These are phyloP conservation scores for Gallirallus australis DNA, from an alignment of 2,797 vertebrate genomes.

Conservation along the genomic window DNA sequence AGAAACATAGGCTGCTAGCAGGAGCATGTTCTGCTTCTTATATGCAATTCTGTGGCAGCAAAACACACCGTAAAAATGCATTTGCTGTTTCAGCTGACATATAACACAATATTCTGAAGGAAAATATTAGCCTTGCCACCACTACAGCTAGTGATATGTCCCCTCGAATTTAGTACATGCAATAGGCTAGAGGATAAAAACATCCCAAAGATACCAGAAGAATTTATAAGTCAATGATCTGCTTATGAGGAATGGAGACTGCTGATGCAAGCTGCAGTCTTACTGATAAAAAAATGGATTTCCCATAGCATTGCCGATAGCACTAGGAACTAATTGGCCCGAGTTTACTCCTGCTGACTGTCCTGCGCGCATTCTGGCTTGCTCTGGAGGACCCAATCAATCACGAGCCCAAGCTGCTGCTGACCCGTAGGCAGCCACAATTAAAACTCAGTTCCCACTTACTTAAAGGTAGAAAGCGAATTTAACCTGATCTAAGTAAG, in stretches of 20 bases:
- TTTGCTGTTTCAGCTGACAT: conserved; percentile 38
- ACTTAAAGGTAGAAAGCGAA: conserved; percentile 1
- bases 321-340: conserved; percentile 58
- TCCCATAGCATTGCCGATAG: conserved; percentile 18
- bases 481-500: conserved; percentile 18
- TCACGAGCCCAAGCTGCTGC: conserved; percentile 37
- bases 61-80: conserved; percentile 50
- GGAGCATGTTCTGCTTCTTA: background rate
- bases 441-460: conserved; percentile 55
- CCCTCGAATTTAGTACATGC: conserved; percentile 34
- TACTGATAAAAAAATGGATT: conserved; percentile 64
- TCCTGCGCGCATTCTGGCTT: conserved; percentile 18
- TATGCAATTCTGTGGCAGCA: conserved; percentile 43
- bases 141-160: conserved; percentile 12
- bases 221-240: conserved; percentile 47
- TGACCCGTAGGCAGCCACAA: conserved; percentile 42
- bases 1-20: background rate
- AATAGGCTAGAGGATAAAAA: conserved; percentile 18
- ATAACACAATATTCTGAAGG: background rate
- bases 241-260: conserved; percentile 32
- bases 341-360: conserved; percentile 48
- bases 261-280: conserved; percentile 48
- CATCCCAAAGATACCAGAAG: conserved; percentile 35
- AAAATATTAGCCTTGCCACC: conserved; percentile 53
- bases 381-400: conserved; percentile 38